These are phyloP conservation scores for Knipowitschia caucasica DNA, from an alignment of 2,797 vertebrate species.

Conservation along the genomic window DNA sequence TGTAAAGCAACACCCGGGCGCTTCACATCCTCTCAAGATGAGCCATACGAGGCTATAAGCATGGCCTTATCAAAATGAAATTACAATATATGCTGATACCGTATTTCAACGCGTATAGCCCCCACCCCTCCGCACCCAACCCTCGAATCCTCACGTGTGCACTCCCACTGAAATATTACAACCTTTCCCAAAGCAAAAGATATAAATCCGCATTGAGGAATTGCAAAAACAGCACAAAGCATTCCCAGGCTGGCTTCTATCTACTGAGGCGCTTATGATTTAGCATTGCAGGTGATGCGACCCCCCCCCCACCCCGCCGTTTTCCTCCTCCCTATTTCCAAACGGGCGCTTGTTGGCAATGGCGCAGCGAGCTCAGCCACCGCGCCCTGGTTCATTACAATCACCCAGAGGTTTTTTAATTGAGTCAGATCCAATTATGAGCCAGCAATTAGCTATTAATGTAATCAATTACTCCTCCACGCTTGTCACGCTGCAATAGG, in stretches of 20 bases:
- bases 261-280: constrained; percentile 77
- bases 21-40: constrained; percentile 56
- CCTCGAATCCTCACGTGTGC: constrained; percentile 61
- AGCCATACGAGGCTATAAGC: constrained; percentile 68
- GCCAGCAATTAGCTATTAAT: constrained; percentile 82
- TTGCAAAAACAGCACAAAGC: constrained; percentile 86
- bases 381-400: constrained; percentile 74
- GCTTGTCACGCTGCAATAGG: constrained; percentile 77
- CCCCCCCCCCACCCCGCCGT: constrained; percentile 21
- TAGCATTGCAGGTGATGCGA: constrained; percentile 80
- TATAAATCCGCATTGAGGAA: constrained; percentile 84
- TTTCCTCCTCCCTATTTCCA: not conserved
- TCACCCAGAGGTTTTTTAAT: constrained; percentile 80
- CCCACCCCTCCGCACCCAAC: constrained; percentile 13
- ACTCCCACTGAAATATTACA: constrained; percentile 81
- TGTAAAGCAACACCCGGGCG: constrained; percentile 70
- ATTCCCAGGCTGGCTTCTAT: constrained; percentile 75
- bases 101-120: constrained; percentile 63
- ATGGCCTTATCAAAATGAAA: constrained; percentile 83
- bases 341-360: constrained; percentile 23
- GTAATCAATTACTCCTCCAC: constrained; percentile 80
- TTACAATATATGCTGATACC: constrained; percentile 85
- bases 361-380: constrained; percentile 45
- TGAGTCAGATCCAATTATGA: constrained; percentile 83
- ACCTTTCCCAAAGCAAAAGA: constrained; percentile 84